Percentiles rank a stretch among this genome's conserved stretches.
Conservation (phyloP, 2,113 vertebrate species). For the human (Homo sapiens) region GRCh38 chr13:87349001-87349500, state of each 20-base stretch:
- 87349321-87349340: not conserved
- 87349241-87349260: not conserved
- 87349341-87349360: not conserved
- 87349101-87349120: not conserved
- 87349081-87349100: not conserved
- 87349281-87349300: not conserved
- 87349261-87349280: not conserved
- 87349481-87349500: not conserved
- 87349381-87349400: not conserved
- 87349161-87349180: not conserved
- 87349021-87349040: not conserved
- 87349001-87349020: not conserved
- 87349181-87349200: not conserved
- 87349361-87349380: not conserved
- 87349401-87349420: not conserved
- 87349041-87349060: not conserved
- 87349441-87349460: not conserved
- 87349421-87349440: not conserved
- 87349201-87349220: not conserved
- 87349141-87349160: not conserved
- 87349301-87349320: not conserved
- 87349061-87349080: not conserved
- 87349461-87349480: not conserved
- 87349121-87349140: conserved; percentile 16
- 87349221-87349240: not conserved